Percentiles rank a stretch among this genome's conserved stretches.
These are phyloP conservation scores for Nothobranchius kuhntae DNA, from an alignment of 2,113 vertebrate genomes.

Conservation along the genomic window DNA sequence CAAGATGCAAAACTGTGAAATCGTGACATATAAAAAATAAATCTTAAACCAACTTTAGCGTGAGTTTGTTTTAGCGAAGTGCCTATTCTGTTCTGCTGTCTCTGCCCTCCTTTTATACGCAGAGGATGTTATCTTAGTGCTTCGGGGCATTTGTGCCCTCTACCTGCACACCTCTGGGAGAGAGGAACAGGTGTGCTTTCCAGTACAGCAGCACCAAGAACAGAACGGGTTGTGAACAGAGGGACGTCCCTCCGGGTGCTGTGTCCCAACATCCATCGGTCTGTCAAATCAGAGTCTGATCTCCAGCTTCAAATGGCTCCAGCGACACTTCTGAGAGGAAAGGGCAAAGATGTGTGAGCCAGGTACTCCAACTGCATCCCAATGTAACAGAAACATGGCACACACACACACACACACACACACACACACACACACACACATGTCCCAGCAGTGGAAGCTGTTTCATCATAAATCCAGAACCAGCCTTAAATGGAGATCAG, in stretches of 20 bases:
- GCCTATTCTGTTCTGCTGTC: too few relatives aligned
- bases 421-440: background rate
- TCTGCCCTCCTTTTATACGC: too few relatives aligned
- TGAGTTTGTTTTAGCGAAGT: too few relatives aligned
- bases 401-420: too few relatives aligned
- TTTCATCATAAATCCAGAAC: too few relatives aligned
- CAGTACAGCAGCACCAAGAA: constrained; percentile 82
- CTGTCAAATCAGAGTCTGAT: constrained; percentile 26
- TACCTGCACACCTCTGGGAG: constrained; percentile 84
- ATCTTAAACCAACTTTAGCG: too few relatives aligned
- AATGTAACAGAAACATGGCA: constrained; percentile 30
- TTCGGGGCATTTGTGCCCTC: constrained; percentile 78
- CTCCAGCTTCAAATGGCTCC: constrained; percentile 17
- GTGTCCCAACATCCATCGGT: constrained; percentile 17
- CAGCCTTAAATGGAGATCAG: too few relatives aligned
- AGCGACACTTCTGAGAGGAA: constrained; percentile 15
- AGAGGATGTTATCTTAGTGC: constrained; percentile 44
- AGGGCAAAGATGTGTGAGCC: constrained; percentile 38
- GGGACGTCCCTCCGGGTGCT: background rate
- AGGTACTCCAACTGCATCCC: constrained; percentile 35
- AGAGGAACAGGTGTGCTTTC: constrained; percentile 90
- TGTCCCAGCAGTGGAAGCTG: too few relatives aligned
- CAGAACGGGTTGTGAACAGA: constrained; percentile 15
- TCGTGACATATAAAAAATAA: too few relatives aligned
- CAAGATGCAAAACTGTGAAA: too few relatives aligned